Evolutionary conservation across 1,140 invertebrate species (phyloP).

Genomic region (Drosophila pseudoobscura): DNA sequence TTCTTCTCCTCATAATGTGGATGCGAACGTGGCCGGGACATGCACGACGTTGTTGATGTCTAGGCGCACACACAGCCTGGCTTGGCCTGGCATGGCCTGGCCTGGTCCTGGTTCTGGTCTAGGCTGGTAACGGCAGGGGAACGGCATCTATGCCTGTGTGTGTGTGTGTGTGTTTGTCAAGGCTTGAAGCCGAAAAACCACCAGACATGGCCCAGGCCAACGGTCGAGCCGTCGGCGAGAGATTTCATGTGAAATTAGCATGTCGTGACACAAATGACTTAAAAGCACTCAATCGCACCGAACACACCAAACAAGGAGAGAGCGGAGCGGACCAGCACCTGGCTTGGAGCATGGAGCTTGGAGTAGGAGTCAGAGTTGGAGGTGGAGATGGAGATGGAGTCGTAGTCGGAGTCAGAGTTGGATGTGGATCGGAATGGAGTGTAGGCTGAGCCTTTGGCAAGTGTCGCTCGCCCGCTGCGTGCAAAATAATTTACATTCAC

Average conservation of each 20-base stretch:
- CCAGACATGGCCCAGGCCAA: constrained; percentile 60
- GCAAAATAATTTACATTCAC: constrained; percentile 79
- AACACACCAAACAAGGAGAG: constrained; percentile 40
- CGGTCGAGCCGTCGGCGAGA: constrained; percentile 70
- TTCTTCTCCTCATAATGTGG: constrained; percentile 47
- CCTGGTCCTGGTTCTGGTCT: constrained; percentile 40
- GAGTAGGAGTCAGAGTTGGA: neutral
- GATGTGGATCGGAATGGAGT: constrained; percentile 20
- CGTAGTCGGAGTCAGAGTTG: neutral
- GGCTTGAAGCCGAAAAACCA: constrained; percentile 67
- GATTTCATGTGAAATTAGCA: constrained; percentile 82
- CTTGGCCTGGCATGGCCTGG: constrained; percentile 13
- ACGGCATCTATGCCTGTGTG: neutral
- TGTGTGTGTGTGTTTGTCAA: constrained; percentile 51
- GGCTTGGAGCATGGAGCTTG: constrained; percentile 11
- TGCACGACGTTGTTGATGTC: constrained; percentile 76
- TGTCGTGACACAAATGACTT: constrained; percentile 82
- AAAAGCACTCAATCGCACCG: constrained; percentile 80
- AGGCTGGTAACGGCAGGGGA: no score
- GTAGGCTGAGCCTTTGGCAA: constrained; percentile 58
- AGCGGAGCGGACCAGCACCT: neutral
- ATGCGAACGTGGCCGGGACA: constrained; percentile 69
- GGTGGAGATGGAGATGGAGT: constrained; percentile 14
- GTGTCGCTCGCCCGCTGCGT: constrained; percentile 76
- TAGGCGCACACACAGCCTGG: constrained; percentile 36